Evolutionary conservation across 2,888 invertebrate genomes (phyloP).

Genomic region (Tuberolachnus salignus): DNA sequence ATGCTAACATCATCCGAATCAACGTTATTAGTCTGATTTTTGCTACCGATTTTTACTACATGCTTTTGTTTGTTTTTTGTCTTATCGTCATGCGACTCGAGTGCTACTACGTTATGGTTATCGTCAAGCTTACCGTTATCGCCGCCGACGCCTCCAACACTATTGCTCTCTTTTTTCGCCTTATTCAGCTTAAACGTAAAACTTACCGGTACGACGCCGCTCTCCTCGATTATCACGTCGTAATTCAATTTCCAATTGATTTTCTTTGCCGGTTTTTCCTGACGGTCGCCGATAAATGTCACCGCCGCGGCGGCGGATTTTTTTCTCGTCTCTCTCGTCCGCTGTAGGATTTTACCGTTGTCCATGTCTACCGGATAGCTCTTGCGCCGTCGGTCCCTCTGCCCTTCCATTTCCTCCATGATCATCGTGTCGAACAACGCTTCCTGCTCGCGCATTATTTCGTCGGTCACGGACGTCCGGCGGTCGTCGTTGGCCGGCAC

Average conservation of each 20-base stretch:
- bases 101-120: conserved; percentile 45
- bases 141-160: not conserved
- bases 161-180: conserved; percentile 34
- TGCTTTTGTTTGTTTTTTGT: conserved; percentile 49
- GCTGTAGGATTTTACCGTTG: not conserved
- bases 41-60: conserved; percentile 32
- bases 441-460: conserved; percentile 60
- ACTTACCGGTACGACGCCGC: conserved; percentile 51
- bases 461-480: conserved; percentile 60
- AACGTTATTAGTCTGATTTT: conserved; percentile 28
- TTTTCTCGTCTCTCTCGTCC: conserved; percentile 15
- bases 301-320: conserved; percentile 31
- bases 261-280: conserved; percentile 29
- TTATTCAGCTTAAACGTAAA: conserved; percentile 46
- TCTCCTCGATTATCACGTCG: conserved; percentile 59
- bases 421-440: conserved; percentile 59
- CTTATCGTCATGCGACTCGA: conserved; percentile 14
- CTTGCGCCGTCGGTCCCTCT: conserved; percentile 21
- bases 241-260: conserved; percentile 49
- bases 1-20: conserved; percentile 53
- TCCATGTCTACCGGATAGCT: conserved; percentile 39
- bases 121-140: conserved; percentile 46
- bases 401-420: conserved; percentile 59
- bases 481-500: conserved; percentile 61
- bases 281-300: conserved; percentile 58